A percentile compares a stretch with the other conserved stretches of the same genome.
These are phyloP conservation scores for Drosophila setifemur DNA, from an alignment of 1,140 invertebrate genomes.

Conservation along the genomic window DNA sequence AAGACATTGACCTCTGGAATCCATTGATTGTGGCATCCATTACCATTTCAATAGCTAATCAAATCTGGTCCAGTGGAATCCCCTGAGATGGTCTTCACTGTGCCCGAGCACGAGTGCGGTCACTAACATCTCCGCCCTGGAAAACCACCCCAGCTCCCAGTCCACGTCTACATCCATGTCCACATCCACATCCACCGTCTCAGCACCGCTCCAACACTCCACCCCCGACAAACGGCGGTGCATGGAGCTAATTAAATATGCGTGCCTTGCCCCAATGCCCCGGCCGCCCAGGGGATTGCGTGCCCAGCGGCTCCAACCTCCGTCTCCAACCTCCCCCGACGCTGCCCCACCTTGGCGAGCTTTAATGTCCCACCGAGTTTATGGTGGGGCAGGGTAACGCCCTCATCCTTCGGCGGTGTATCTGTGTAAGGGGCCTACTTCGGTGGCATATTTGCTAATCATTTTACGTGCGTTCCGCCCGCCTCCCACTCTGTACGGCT, in stretches of 20 bases:
- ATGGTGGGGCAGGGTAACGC: slow-evolving; percentile 16
- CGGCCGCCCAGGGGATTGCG: slow-evolving; percentile 53
- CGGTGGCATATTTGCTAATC: slow-evolving; percentile 67
- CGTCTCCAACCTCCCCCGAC: neutral
- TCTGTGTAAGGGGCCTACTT: slow-evolving; percentile 40
- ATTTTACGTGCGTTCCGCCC: slow-evolving; percentile 49
- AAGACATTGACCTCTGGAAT: neutral
- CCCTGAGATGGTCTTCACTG: slow-evolving; percentile 26
- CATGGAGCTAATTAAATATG: slow-evolving; percentile 65
- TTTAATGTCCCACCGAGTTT: slow-evolving; percentile 32
- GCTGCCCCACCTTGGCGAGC: slow-evolving; percentile 19
- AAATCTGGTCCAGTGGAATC: slow-evolving; percentile 20
- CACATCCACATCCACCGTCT: neutral
- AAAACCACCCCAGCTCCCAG: neutral
- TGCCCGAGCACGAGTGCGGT: slow-evolving; percentile 31
- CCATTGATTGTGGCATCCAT: slow-evolving; percentile 2
- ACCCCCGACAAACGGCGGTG: slow-evolving; percentile 26
- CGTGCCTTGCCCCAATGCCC: slow-evolving; percentile 48
- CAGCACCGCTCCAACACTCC: neutral
- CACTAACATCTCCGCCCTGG: slow-evolving; percentile 11
- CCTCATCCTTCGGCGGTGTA: slow-evolving; percentile 3
- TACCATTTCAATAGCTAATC: slow-evolving; percentile 37
- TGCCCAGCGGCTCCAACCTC: slow-evolving; percentile 22
- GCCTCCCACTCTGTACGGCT: slow-evolving; percentile 10
- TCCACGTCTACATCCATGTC: too few relatives aligned